These are phyloP conservation scores for Noctua comes DNA, from an alignment of 2,888 invertebrate species.

Conservation along the genomic window DNA sequence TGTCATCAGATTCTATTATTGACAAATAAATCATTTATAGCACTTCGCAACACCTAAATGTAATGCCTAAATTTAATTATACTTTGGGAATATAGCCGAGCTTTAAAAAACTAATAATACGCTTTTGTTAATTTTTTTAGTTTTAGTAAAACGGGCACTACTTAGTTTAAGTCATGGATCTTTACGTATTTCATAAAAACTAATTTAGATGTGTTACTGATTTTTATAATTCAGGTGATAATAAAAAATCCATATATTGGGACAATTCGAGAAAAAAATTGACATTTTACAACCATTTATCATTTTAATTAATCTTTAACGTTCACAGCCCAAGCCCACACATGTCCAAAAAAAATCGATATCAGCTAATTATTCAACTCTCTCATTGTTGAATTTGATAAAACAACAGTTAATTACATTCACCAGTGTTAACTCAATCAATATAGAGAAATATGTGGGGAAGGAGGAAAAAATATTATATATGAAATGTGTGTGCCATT, in stretches of 20 bases:
- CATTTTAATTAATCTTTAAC: conserved; percentile 11
- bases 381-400: conserved; percentile 9
- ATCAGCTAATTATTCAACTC: conserved; percentile 2
- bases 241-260: not conserved
- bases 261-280: not conserved
- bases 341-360: not conserved
- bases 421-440: conserved; percentile 6
- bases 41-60: not conserved
- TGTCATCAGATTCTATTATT: not conserved
- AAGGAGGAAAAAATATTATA: not conserved
- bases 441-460: not conserved
- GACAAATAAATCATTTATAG: not conserved
- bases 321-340: conserved; percentile 46
- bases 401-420: not conserved
- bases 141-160: not conserved
- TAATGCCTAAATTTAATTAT: not conserved
- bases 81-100: not conserved
- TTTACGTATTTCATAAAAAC: not conserved
- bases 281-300: conserved; percentile 18
- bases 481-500: conserved; percentile 1
- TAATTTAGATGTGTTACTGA: not conserved
- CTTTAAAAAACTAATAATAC: not conserved
- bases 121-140: not conserved
- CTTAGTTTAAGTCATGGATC: not conserved
- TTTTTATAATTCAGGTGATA: not conserved